Evolutionary conservation across 2,113 vertebrate species (phyloP).

Genomic region (Toxostoma redivivum): DNA sequence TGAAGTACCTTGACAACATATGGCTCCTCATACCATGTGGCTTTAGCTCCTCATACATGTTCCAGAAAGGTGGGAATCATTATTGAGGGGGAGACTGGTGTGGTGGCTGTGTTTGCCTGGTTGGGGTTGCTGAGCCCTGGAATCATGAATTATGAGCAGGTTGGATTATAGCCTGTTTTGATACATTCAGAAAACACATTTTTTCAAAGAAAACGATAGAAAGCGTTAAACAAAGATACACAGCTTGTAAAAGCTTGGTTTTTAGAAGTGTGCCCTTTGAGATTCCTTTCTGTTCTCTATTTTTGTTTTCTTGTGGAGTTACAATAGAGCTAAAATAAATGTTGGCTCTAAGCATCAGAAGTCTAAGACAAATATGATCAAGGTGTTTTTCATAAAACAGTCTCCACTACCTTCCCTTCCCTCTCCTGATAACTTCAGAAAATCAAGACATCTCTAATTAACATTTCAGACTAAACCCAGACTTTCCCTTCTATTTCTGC

Average conservation of each 20-base stretch:
- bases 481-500: not conserved
- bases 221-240: not conserved
- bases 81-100: not conserved
- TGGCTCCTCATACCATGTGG: rapidly evolving
- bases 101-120: not conserved
- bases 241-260: not conserved
- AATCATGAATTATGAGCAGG: not conserved
- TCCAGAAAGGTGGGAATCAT: not conserved
- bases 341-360: not conserved
- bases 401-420: not conserved
- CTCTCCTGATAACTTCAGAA: not conserved
- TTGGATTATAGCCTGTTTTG: not conserved
- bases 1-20: not conserved
- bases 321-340: not conserved
- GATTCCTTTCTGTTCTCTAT: not conserved
- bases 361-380: not conserved
- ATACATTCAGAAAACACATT: not conserved
- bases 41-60: not conserved
- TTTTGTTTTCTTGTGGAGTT: not conserved
- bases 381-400: not conserved
- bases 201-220: not conserved
- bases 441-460: not conserved
- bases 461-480: not conserved
- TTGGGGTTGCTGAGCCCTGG: not conserved
- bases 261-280: not conserved